Percentiles rank a stretch among this genome's conserved stretches.
Evolutionary conservation across 2,113 vertebrate species (phyloP).

Genomic region (Psilopsiagon aymara): DNA sequence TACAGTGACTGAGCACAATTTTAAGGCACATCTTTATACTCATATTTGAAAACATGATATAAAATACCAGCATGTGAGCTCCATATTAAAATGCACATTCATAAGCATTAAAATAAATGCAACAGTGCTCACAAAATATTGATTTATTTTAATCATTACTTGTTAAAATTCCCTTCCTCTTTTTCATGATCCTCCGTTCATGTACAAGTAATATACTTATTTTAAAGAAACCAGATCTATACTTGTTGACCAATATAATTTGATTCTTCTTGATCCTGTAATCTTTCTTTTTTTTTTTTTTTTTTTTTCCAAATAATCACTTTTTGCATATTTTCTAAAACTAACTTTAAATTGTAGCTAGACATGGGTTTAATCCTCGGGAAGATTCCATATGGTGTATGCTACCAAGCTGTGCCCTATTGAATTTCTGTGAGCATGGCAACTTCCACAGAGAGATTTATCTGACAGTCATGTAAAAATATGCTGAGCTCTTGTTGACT

Average conservation of each 20-base stretch:
- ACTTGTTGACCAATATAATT: conserved; percentile 27
- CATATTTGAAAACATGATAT: not conserved
- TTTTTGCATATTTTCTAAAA: conserved; percentile 45
- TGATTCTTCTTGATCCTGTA: conserved; percentile 5
- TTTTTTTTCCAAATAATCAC: conserved; percentile 25
- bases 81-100: conserved; percentile 4
- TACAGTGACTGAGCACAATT: not conserved
- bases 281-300: not conserved
- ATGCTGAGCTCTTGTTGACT: conserved; percentile 49
- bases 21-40: not conserved
- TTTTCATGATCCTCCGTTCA: not conserved
- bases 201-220: not conserved
- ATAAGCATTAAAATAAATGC: not conserved
- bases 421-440: conserved; percentile 58
- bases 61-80: not conserved
- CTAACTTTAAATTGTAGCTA: conserved; percentile 53
- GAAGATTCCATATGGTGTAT: conserved; percentile 42
- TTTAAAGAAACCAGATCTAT: not conserved
- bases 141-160: not conserved
- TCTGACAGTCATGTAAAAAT: conserved; percentile 54
- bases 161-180: conserved; percentile 4
- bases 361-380: conserved; percentile 52
- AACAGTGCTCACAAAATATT: not conserved
- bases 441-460: conserved; percentile 50
- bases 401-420: conserved; percentile 53